Percentiles rank a stretch among this genome's conserved stretches.
Evolutionary conservation across 2,113 vertebrate species (phyloP).

Genomic region (Anhinga rufa): DNA sequence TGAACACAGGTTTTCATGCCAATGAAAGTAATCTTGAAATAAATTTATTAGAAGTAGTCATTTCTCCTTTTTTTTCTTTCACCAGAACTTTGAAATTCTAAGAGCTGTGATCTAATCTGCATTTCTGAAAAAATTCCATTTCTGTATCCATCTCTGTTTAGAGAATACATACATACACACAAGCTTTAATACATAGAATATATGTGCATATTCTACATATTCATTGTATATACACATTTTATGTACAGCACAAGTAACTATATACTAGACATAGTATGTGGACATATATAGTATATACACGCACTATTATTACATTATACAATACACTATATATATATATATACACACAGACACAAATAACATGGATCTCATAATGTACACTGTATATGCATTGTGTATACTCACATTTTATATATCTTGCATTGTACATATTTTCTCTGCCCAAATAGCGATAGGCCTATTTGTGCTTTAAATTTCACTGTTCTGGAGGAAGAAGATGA

Average conservation of each 20-base stretch:
- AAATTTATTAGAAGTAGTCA: neutral
- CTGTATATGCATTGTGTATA: neutral
- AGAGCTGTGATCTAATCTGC: neutral
- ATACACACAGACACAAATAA: neutral
- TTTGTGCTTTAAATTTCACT: slow-evolving; percentile 26
- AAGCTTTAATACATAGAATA: neutral
- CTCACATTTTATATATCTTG: neutral
- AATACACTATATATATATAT: slow-evolving; percentile 29
- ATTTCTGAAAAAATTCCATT: neutral
- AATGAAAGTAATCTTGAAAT: neutral
- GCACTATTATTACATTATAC: slow-evolving; percentile 37
- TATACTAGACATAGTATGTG: neutral
- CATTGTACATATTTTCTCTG: neutral
- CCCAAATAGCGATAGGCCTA: neutral
- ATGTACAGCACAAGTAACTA: slow-evolving; percentile 30
- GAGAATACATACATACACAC: neutral
- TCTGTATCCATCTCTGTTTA: neutral
- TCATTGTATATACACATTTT: slow-evolving; percentile 37
- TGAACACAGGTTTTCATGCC: neutral
- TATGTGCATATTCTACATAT: slow-evolving; percentile 40
- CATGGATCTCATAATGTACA: slow-evolving; percentile 12
- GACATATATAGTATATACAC: slow-evolving; percentile 25
- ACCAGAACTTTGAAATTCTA: slow-evolving; percentile 24
- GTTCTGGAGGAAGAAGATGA: slow-evolving; percentile 8
- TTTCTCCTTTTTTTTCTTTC: neutral